Percentiles rank a stretch among this genome's conserved stretches.
Evolutionary conservation across 2,888 invertebrate species (phyloP).

Genomic region (Diplazon laetatorius): DNA sequence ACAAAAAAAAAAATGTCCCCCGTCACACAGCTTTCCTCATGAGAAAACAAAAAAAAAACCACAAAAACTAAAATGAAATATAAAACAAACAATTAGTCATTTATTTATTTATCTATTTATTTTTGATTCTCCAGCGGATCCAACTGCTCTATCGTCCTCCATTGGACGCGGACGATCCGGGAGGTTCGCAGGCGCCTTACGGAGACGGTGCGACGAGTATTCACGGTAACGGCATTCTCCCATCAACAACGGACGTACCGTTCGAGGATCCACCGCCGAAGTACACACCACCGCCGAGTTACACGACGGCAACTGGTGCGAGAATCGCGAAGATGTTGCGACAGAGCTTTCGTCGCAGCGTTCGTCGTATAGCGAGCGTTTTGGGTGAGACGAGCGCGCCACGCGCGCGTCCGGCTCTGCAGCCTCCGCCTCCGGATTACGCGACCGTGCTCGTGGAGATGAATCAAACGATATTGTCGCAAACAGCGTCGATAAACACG

Average conservation of each 20-base stretch:
- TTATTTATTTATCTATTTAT: too few relatives aligned
- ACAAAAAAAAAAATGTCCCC: too few relatives aligned
- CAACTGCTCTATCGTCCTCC: constrained; percentile 92
- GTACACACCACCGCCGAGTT: constrained; percentile 96
- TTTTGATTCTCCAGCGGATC: constrained; percentile 86
- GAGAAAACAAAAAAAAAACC: neutral
- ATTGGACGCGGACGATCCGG: constrained; percentile 83
- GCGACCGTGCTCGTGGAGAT: constrained; percentile 86
- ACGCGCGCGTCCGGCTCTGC: constrained; percentile 75
- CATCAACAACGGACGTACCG: constrained; percentile 77
- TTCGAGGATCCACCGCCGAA: constrained; percentile 93
- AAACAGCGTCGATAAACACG: constrained; percentile 67
- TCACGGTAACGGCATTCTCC: constrained; percentile 76
- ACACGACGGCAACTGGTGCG: constrained; percentile 95
- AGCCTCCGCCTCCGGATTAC: constrained; percentile 86
- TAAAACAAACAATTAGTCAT: constrained; percentile 34
- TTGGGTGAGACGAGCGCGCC: constrained; percentile 82
- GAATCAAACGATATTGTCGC: constrained; percentile 80
- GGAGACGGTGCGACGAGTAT: constrained; percentile 73
- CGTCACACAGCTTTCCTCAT: too few relatives aligned
- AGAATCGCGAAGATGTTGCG: constrained; percentile 89
- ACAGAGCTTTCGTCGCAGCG: constrained; percentile 91
- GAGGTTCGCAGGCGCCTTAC: constrained; percentile 73
- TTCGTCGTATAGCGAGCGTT: constrained; percentile 87
- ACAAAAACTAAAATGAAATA: constrained; percentile 7